Conservation (phyloP, 2,113 vertebrate genomes). For the Guaruba guarouba region DNA sequence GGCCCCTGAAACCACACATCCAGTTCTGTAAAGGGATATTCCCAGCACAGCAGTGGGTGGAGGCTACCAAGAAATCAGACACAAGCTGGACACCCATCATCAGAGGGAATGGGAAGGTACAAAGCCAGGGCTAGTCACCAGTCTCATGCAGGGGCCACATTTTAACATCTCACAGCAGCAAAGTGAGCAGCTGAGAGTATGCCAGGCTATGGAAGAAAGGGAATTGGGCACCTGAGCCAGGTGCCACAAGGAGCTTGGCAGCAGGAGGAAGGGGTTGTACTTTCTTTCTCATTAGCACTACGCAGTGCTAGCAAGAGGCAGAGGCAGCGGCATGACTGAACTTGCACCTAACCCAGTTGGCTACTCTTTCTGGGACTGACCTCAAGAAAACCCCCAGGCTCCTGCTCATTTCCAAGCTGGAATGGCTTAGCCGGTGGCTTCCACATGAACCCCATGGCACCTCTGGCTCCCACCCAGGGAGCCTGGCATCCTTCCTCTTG, state of each 20-base stretch:
- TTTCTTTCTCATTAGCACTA: not conserved
- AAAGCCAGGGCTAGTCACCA: not conserved
- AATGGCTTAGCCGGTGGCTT: not conserved
- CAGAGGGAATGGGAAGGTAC: accelerated
- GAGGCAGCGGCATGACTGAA: not conserved
- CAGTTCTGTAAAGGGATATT: not conserved
- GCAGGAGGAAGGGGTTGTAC: not conserved
- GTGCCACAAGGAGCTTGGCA: not conserved
- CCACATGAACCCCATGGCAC: not conserved
- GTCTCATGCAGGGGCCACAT: accelerated
- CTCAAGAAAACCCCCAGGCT: not conserved
- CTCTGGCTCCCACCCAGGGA: not conserved
- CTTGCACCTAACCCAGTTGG: not conserved
- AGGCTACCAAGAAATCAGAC: accelerated
- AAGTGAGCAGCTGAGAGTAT: not conserved
- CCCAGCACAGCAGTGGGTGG: not conserved
- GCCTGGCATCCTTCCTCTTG: accelerated
- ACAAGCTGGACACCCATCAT: not conserved
- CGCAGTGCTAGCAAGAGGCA: not conserved
- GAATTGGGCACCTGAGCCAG: accelerated
- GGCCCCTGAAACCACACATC: not conserved
- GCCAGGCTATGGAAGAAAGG: not conserved
- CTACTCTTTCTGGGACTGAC: not conserved
- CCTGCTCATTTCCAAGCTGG: not conserved
- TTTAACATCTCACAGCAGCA: not conserved